Conservation (phyloP, 2,797 vertebrate genomes). For the Premnoplex brunnescens region DNA sequence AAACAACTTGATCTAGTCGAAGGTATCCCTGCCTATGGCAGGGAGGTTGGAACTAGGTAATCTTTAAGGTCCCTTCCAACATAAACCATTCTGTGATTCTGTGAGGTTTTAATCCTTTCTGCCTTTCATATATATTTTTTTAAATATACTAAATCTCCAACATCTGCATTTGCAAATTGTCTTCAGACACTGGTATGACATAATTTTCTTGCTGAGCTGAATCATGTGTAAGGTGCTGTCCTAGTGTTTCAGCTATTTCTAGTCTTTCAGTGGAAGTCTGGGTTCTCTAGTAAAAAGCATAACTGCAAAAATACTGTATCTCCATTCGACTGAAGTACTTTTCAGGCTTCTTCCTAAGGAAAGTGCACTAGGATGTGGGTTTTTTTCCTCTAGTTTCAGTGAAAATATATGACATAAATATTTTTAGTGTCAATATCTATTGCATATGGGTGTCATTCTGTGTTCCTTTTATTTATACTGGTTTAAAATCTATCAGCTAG, state of each 20-base stretch:
- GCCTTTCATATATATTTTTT: neutral
- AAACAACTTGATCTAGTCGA: neutral
- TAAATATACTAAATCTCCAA: neutral
- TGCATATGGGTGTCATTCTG: neutral
- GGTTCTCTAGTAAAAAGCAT: neutral
- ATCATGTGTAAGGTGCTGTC: neutral
- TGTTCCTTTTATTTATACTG: neutral
- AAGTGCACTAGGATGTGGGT: fast-evolving
- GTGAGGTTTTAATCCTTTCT: neutral
- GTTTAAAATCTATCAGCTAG: neutral
- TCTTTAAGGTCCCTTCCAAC: neutral
- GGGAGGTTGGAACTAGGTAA: neutral
- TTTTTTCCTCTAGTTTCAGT: neutral
- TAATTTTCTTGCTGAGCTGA: neutral
- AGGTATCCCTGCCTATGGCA: neutral
- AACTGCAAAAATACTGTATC: neutral
- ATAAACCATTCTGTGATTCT: neutral
- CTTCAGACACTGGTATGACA: fast-evolving
- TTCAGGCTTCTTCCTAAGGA: neutral
- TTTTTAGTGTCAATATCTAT: neutral
- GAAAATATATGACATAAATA: neutral
- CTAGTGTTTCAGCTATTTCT: neutral
- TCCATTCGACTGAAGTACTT: neutral
- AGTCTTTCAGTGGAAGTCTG: neutral
- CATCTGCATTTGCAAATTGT: neutral